Conservation (phyloP, 2,113 vertebrate genomes). For the Cheirogaleus medius region DNA sequence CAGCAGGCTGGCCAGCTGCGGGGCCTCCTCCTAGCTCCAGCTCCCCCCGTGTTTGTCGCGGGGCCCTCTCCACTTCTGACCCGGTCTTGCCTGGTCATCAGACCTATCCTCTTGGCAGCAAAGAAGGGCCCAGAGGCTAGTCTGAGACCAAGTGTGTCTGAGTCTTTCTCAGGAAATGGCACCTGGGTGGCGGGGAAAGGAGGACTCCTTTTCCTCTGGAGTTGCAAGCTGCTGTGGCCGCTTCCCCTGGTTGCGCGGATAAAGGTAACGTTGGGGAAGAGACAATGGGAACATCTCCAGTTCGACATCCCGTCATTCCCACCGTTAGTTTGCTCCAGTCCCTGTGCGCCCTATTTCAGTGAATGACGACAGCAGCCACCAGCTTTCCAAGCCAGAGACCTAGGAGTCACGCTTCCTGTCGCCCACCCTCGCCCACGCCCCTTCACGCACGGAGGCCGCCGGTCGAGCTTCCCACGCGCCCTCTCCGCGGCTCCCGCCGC, state of each 20-base stretch:
- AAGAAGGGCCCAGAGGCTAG: background rate
- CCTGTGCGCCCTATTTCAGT: no score
- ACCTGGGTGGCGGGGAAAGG: background rate
- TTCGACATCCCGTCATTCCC: no score
- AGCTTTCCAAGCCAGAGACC: background rate
- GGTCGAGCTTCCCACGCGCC: background rate
- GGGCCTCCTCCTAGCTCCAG: background rate
- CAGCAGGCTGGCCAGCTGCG: background rate
- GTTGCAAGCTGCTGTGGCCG: background rate
- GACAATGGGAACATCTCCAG: background rate
- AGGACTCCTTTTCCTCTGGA: background rate
- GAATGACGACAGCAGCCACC: background rate
- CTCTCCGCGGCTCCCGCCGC: rapidly evolving
- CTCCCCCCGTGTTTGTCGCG: no score
- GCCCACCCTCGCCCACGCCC: background rate
- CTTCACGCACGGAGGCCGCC: background rate
- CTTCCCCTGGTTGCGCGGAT: background rate
- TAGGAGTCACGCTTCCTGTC: background rate
- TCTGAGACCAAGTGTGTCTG: background rate
- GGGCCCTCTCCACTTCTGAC: background rate
- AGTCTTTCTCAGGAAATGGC: background rate
- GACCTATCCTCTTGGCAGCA: background rate
- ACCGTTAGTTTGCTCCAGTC: background rate
- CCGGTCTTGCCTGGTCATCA: background rate
- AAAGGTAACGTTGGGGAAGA: background rate